Evolutionary conservation across 2,797 vertebrate genomes (phyloP).

Genomic region (Dallia pectoralis): DNA sequence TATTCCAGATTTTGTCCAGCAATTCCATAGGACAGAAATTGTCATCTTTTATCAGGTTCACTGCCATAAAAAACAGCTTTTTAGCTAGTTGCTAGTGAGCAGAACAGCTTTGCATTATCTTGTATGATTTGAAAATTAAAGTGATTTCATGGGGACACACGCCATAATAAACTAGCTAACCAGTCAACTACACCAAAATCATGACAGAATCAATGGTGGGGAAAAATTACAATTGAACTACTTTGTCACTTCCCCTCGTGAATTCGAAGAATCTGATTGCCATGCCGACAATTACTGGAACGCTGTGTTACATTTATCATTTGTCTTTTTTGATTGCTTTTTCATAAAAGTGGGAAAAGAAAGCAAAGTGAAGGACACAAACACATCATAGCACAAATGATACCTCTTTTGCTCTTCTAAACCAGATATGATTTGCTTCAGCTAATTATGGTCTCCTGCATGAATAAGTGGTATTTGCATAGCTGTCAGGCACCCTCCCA

Average conservation of each 20-base stretch:
- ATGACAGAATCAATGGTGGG: not conserved
- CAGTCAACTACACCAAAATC: not conserved
- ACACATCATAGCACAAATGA: slow-evolving; percentile 20
- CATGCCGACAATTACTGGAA: not conserved
- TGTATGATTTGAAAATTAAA: not conserved
- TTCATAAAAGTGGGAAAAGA: slow-evolving; percentile 5
- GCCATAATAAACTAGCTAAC: not conserved
- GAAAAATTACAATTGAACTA: not conserved
- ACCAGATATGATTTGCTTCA: slow-evolving; percentile 31
- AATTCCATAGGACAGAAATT: no score
- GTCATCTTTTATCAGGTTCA: no score
- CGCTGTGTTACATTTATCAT: not conserved
- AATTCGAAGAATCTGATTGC: not conserved
- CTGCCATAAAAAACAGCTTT: not conserved
- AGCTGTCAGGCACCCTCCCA: slow-evolving; percentile 41
- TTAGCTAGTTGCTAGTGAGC: not conserved
- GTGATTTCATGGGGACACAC: not conserved
- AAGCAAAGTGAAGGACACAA: slow-evolving; percentile 21
- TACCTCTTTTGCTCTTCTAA: slow-evolving; percentile 27
- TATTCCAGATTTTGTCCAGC: no score
- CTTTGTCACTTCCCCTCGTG: not conserved
- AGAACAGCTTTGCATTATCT: not conserved
- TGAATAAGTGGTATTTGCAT: slow-evolving; percentile 51
- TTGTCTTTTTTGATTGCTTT: slow-evolving; percentile 26
- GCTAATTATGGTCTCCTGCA: slow-evolving; percentile 44